Base-by-base conservation (phyloP, 2,888 invertebrate genomes). In the Bellardia pandia region DNA sequence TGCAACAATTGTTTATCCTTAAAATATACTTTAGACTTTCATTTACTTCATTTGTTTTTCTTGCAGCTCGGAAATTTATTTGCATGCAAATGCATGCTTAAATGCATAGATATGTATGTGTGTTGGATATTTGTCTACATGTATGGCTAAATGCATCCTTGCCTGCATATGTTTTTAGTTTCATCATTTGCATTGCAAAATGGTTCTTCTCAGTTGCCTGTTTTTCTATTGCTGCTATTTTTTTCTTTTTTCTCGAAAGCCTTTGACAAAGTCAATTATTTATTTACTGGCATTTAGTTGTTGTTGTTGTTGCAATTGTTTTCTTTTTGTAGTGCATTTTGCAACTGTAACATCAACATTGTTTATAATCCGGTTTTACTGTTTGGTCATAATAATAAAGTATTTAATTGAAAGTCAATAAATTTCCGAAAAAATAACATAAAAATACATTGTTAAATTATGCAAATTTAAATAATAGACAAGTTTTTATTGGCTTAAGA, bases 1-100 rank as follows among this genome's bases (percentile, higher is more conserved):
- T 75, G 78, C 86, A 86, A 86, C 84, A 86, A 86, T 86, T 86
- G 86, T 86, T 85, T 83, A 86, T 80, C 58, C 71, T 53, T 53
- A 66, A 72, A 56, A 66, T 72, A 53, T 80, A 62, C 58, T 82
- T 60, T 60, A 75, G 68, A 79, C 37, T 51, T 79, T 74, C 51
- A 78, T 84, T 84, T 71, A 58, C 66, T 74, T 33, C 58, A 56
- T 40, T 62, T 62, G 51, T 48, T 72, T n/a, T 53, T 16, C 23
- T 14, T 51, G 30, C 64, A 58, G 42, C 2, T 53, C n/a, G 71
- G 30, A 53, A 85, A 72, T 79, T 74, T 79, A 79, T 85, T 51
- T 68, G 72, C 48, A 40, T 64, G 42, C 30, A 58, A 58, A 16
- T 30, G 58, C 58, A 56, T 51, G 45, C 58, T 40, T 37, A n/a